phyloP scores from a whole-genome alignment of 1,140 invertebrate species.

The Sitobion miscanthi region DNA sequence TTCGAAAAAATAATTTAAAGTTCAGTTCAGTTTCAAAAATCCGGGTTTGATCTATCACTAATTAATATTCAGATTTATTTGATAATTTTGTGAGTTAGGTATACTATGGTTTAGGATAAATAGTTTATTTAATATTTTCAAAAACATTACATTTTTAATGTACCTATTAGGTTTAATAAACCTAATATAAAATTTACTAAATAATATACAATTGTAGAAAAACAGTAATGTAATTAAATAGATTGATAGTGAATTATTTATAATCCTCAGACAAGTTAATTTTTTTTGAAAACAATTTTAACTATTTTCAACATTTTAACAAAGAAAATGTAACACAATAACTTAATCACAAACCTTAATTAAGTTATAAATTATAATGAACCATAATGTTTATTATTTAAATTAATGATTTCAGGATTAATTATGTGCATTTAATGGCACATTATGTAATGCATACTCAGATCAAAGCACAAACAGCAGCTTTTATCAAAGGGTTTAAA shows the following conservation, averaged over 20 bases:
- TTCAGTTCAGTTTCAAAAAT: too few relatives aligned
- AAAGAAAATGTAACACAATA: not conserved
- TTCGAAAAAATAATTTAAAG: too few relatives aligned
- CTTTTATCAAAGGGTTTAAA: constrained; percentile 95
- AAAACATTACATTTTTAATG: too few relatives aligned
- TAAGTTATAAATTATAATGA: not conserved
- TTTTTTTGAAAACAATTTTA: too few relatives aligned
- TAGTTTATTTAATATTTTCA: too few relatives aligned
- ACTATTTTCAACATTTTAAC: not conserved
- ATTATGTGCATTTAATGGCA: constrained; percentile 98
- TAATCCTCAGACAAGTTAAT: too few relatives aligned
- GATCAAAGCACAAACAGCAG: constrained; percentile 93
- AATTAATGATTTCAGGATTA: constrained; percentile 72
- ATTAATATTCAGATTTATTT: not conserved
- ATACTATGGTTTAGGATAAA: too few relatives aligned
- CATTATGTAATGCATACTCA: constrained; percentile 97
- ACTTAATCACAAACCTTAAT: not conserved
- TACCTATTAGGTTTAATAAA: too few relatives aligned
- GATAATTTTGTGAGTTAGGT: not conserved
- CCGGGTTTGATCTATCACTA: too few relatives aligned
- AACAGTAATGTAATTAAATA: too few relatives aligned
- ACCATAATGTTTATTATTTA: constrained; percentile 59
- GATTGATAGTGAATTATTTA: too few relatives aligned
- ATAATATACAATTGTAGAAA: too few relatives aligned
- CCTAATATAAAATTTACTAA: not conserved